phyloP scores from a whole-genome alignment of 2,797 vertebrate genomes.

The Valencia hispanica region DNA sequence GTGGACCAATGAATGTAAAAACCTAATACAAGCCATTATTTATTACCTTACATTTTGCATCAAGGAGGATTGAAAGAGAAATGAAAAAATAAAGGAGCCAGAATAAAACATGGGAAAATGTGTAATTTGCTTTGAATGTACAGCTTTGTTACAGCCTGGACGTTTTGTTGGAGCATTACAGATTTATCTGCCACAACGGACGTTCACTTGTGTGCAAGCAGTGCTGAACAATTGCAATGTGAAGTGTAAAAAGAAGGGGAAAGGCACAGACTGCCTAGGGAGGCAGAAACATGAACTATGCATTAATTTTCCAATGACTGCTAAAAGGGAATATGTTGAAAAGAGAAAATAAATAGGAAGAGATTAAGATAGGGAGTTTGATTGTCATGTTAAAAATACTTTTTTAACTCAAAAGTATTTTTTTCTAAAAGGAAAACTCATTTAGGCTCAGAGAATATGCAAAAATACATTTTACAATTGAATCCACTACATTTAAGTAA shows the following conservation, averaged over 20 bases:
- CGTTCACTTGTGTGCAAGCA: conserved; percentile 1
- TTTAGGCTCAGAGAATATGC: not conserved
- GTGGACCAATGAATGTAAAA: not conserved
- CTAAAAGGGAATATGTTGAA: not conserved
- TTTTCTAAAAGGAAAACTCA: not conserved
- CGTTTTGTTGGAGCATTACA: not conserved
- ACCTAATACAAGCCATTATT: not conserved
- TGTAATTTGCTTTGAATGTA: not conserved
- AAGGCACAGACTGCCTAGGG: not conserved
- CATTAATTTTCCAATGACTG: conserved; percentile 2
- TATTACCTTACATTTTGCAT: not conserved
- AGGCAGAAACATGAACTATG: conserved; percentile 2
- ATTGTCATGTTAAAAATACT: not conserved
- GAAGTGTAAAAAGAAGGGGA: not conserved
- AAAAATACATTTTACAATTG: not conserved
- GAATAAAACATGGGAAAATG: not conserved
- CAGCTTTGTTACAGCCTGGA: not conserved
- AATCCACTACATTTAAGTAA: not conserved
- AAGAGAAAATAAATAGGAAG: not conserved
- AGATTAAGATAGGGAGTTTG: not conserved
- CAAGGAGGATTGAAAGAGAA: not conserved
- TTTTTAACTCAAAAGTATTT: not conserved
- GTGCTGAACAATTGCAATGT: conserved; percentile 12
- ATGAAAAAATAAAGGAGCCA: not conserved
- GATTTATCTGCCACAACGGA: conserved; percentile 2